Evolutionary conservation across 2,888 invertebrate species (phyloP).

Genomic region (Drosophila kanekoi): DNA sequence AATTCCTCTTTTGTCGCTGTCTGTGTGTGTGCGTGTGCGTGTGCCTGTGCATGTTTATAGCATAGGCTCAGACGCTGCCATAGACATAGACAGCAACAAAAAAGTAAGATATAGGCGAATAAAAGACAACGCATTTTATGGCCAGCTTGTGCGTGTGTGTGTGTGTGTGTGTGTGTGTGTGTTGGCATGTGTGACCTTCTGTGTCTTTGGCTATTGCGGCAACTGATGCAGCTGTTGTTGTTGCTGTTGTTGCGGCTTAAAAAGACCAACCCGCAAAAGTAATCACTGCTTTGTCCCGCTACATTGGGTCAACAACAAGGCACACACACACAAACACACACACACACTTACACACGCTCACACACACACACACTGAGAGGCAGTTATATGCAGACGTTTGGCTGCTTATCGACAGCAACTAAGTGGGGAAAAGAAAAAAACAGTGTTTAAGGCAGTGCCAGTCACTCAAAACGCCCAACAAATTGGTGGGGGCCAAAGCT

Average conservation of each 20-base stretch:
- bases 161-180: slow-evolving; percentile 18
- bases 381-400: slow-evolving; percentile 16
- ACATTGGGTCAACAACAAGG: slow-evolving; percentile 45
- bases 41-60: slow-evolving; percentile 13
- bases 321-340: slow-evolving; percentile 7
- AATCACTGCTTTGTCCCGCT: slow-evolving; percentile 61
- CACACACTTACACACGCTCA: slow-evolving; percentile 1
- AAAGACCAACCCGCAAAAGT: slow-evolving; percentile 39
- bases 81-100: slow-evolving; percentile 31
- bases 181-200: slow-evolving; percentile 57
- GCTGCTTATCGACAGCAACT: slow-evolving; percentile 69
- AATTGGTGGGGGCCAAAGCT: slow-evolving; percentile 49
- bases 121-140: slow-evolving; percentile 53
- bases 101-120: slow-evolving; percentile 29
- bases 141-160: slow-evolving; percentile 19
- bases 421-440: slow-evolving; percentile 61
- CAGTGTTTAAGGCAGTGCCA: slow-evolving; percentile 51
- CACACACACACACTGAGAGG: slow-evolving; percentile 1
- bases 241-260: slow-evolving; percentile 26
- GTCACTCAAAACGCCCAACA: slow-evolving; percentile 50
- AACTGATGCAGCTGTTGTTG: slow-evolving; percentile 47
- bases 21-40: slow-evolving; percentile 8
- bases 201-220: slow-evolving; percentile 71
- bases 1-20: slow-evolving; percentile 11
- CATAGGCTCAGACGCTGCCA: slow-evolving; percentile 40